phyloP scores from a whole-genome alignment of 2,113 vertebrate genomes.

The Haliaeetus leucogaster region DNA sequence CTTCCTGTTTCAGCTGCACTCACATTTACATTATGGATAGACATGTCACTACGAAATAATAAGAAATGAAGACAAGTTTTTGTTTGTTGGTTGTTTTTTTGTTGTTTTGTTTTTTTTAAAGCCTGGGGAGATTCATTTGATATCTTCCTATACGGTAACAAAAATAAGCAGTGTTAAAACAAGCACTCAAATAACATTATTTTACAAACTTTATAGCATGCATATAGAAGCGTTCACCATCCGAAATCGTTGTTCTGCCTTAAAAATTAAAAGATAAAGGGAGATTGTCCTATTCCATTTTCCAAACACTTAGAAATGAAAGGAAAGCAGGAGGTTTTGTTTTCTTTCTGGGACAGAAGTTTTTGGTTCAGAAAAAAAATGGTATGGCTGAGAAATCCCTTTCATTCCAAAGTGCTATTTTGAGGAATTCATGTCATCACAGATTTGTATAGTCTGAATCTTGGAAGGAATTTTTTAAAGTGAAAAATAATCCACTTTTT shows the following conservation, averaged over 20 bases:
- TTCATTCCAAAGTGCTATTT: not conserved
- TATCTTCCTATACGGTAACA: not conserved
- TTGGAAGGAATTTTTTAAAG: not conserved
- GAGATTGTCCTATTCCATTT: not conserved
- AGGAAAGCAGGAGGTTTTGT: not conserved
- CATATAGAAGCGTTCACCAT: not conserved
- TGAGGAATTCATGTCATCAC: not conserved
- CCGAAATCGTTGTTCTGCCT: not conserved
- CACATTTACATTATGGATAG: conserved; percentile 85
- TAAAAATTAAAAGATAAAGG: not conserved
- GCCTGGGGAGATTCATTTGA: not conserved
- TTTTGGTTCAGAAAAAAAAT: not conserved
- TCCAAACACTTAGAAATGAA: not conserved
- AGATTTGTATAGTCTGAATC: not conserved
- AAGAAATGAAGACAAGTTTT: not conserved
- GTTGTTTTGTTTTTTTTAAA: not conserved
- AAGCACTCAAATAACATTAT: not conserved
- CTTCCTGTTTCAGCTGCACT: conserved; percentile 80
- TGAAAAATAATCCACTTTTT: not conserved
- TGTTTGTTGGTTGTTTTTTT: not conserved
- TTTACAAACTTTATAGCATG: not conserved
- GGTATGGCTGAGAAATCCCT: not conserved
- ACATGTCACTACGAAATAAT: conserved; percentile 80
- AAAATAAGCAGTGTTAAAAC: not conserved
- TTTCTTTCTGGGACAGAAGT: not conserved